Evolutionary conservation across 1,140 invertebrate species (phyloP), one percentile per base, ranked within the genome.

Genomic region (Phortica variegata): DNA sequence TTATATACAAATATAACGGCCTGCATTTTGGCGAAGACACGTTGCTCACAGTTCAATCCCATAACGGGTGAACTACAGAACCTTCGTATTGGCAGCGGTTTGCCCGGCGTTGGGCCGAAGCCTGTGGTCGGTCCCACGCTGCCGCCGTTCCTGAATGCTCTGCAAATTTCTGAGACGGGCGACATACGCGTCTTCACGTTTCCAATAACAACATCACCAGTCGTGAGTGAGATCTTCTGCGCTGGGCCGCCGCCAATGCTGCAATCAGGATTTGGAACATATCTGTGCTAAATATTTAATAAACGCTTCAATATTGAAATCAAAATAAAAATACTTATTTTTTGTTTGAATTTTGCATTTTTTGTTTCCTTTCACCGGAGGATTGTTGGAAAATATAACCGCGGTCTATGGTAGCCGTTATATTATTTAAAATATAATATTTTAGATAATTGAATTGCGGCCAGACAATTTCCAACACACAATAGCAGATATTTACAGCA

Each of bases 1-100:
- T 80, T 80, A 55, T 81, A 74, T 52, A 81, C 77, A 29, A 83
- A 83, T 60, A 78, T 81, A 21, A 82, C 81, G 6, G 79, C 79
- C 21, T 83, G 81, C 61, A 77, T 83, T 47, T 61, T 83, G 10
- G 80, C 80, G 3, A 80, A 77, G 56, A 60, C 79, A 6, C 61
- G 81, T 49, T 82, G 81, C 66, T 75, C 78, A 43, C 65, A 62
- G 3, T 81, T 76, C 60, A 82, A 83, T 71, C 81, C 81, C 15
- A 81, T 83, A 41, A 80, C 80, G 0, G 81, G 81, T n/a, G 78
- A 80, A 47, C 61, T 76, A n/a, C 80, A 82, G 74, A 40, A 44
- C 34, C 23, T 43, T 15, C 36, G 40, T 15, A 20, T 46, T 16
- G 17, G 13, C 36, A 12, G 13, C 16, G 13, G 36, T 17, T 19